Conservation (phyloP, 2,797 vertebrate species). For the Pteronotus mesoamericanus region DNA sequence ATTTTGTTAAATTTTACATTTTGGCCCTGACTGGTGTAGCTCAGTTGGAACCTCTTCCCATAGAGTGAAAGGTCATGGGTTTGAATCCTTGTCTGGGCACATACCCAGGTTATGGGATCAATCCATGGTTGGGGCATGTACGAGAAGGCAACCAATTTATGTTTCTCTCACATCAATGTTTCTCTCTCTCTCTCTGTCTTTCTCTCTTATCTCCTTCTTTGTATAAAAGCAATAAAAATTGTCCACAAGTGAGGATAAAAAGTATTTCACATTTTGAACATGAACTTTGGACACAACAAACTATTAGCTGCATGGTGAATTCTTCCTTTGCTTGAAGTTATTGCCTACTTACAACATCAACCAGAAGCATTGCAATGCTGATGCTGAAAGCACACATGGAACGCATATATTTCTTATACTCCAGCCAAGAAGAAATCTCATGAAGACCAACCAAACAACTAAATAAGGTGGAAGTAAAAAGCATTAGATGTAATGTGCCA, state of each 20-base stretch:
- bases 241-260: not conserved
- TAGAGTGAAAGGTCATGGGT: too few relatives aligned
- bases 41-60: too few relatives aligned
- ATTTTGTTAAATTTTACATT: slow-evolving; percentile 25
- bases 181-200: not conserved
- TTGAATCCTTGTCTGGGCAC: too few relatives aligned
- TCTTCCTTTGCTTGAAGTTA: not conserved
- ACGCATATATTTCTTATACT: slow-evolving; percentile 21
- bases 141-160: not conserved
- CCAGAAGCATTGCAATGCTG: not conserved
- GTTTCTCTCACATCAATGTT: not conserved
- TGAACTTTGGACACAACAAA: not conserved
- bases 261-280: not conserved
- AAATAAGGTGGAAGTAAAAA: slow-evolving; percentile 23
- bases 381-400: slow-evolving; percentile 21
- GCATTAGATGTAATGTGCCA: slow-evolving; percentile 19
- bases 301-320: not conserved
- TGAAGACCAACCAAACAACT: slow-evolving; percentile 38
- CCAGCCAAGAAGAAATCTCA: slow-evolving; percentile 43
- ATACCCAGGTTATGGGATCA: too few relatives aligned
- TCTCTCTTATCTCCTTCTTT: not conserved
- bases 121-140: too few relatives aligned
- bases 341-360: slow-evolving; percentile 23
- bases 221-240: not conserved
- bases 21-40: not conserved